phyloP scores from a whole-genome alignment of 2,888 invertebrate genomes.

The Horisme vitalbata region DNA sequence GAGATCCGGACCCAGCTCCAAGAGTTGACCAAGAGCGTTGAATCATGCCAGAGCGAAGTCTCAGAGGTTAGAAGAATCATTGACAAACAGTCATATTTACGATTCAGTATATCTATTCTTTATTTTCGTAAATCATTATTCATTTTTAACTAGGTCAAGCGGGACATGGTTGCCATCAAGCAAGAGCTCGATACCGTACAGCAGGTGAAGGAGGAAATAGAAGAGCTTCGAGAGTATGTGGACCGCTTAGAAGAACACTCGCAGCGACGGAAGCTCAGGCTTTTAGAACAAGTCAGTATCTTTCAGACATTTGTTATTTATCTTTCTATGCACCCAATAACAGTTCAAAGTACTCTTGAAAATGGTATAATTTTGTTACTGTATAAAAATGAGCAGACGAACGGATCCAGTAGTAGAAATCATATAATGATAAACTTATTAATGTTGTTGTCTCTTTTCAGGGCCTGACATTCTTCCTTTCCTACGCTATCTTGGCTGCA shows the following conservation, averaged over 20 bases:
- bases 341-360: too few relatives aligned
- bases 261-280: conserved; percentile 93
- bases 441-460: too few relatives aligned
- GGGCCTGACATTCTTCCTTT: conserved; percentile 97
- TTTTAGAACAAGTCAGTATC: conserved; percentile 95
- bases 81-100: too few relatives aligned
- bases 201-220: conserved; percentile 97
- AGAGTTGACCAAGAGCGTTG: conserved; percentile 96
- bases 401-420: neutral
- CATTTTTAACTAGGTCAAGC: conserved; percentile 89
- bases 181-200: conserved; percentile 96
- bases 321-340: too few relatives aligned
- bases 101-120: too few relatives aligned
- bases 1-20: conserved; percentile 96
- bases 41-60: conserved; percentile 97
- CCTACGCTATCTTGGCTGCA: conserved; percentile 96
- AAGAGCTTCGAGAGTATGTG: conserved; percentile 95
- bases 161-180: conserved; percentile 97
- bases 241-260: conserved; percentile 96
- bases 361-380: too few relatives aligned
- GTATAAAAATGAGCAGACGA: too few relatives aligned
- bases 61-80: conserved; percentile 89
- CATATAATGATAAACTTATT: too few relatives aligned
- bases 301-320: too few relatives aligned
- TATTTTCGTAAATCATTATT: too few relatives aligned